Base-by-base conservation (phyloP, 2,888 invertebrate species). In the Lagria hirta region DNA sequence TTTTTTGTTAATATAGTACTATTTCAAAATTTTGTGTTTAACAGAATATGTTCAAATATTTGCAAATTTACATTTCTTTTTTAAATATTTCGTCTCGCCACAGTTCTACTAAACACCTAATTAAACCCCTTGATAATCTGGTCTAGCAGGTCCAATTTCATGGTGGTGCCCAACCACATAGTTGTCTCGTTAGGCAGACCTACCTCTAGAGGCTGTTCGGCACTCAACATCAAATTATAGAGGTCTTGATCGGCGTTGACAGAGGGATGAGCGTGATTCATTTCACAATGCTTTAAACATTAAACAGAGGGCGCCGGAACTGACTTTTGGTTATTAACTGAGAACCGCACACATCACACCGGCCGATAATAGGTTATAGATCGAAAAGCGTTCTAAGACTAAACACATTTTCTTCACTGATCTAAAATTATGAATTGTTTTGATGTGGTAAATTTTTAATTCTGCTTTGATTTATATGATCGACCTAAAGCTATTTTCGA, bases 191-290 rank as follows among this genome's bases (percentile, higher is more conserved):
- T 47, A 42, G 41, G 36, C 33, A 28, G n/a, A n/a, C 38, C 37
- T 41, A 43, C 48, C 43, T 48, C 49, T 45, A 42, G 46, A 23
- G 47, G 49, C 47, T 34, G 42, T 46, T 52, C 55, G 44, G 55
- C 48, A 43, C 50, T 48, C 51, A 52, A 51, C 57, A 52, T 56
- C 51, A 62, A 66, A 66, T 65, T 65, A 66, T 54, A 66, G 63
- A 53, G 55, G 50, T 47, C 54, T 54, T 60, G 54, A 61, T 58
- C 60, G 55, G 57, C 59, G 65, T 61, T 64, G 64, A 65, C 65
- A 66, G 61, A 60, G 55, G 56, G 58, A 49, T 55, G 58, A 56
- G 56, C 56, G 57, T 63, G 64, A 64, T 64, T 64, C 63, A 64
- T 62, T 58, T 60, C 50, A 45, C 51, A 49, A 52, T 48, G 43